Evolutionary conservation across 1,140 invertebrate species (phyloP).

Genomic region (Colletes latitarsis): DNA sequence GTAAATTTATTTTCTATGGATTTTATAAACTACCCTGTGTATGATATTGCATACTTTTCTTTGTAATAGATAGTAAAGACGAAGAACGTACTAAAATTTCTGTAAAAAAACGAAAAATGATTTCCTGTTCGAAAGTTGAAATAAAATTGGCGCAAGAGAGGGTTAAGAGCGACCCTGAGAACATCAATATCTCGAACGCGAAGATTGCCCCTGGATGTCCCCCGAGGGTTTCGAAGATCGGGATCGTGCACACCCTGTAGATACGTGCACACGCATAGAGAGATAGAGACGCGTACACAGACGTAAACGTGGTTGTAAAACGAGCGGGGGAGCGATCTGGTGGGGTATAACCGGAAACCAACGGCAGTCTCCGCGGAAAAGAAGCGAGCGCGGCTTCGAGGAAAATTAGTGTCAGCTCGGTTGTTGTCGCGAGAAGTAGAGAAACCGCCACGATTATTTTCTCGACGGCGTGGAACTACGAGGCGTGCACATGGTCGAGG

Average conservation of each 20-base stretch:
- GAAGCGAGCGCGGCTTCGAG: constrained; percentile 38
- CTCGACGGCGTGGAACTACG: not conserved
- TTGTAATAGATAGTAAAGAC: no score
- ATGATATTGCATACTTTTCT: no score
- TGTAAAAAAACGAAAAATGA: no score
- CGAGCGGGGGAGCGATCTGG: constrained; percentile 33
- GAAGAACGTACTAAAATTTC: no score
- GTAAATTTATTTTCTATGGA: no score
- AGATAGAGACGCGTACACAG: not conserved
- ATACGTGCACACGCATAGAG: not conserved
- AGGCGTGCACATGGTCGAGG: constrained; percentile 62
- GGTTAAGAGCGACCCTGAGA: constrained; percentile 17
- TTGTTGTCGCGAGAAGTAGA: constrained; percentile 32
- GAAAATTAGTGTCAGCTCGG: constrained; percentile 47
- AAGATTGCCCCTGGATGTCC: constrained; percentile 16
- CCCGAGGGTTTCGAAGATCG: constrained; percentile 22
- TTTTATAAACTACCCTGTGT: no score
- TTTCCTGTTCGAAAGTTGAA: no score
- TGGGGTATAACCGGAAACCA: constrained; percentile 52
- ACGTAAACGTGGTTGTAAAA: constrained; percentile 26
- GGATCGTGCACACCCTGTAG: not conserved
- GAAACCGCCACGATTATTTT: constrained; percentile 16
- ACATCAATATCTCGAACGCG: constrained; percentile 36
- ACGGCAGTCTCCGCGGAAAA: constrained; percentile 39
- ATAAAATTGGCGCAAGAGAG: no score